Percentiles rank a stretch among this genome's conserved stretches.
These are phyloP conservation scores for Alectoris magna DNA, from an alignment of 2,797 vertebrate species.

Conservation along the genomic window DNA sequence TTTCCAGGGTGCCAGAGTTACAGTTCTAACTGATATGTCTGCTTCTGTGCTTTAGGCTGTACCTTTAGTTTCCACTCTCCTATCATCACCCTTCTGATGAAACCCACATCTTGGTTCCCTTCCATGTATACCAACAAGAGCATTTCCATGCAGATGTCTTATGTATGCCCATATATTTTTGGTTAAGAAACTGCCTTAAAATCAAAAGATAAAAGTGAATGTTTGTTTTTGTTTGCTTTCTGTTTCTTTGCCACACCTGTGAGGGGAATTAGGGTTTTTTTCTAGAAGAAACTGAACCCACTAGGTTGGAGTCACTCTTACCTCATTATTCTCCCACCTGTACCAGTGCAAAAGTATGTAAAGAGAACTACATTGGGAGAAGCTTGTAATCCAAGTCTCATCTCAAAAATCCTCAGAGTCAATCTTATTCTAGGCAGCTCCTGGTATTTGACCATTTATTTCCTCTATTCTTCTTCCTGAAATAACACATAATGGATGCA, in stretches of 20 bases:
- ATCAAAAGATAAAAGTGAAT: neutral
- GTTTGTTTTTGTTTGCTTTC: neutral
- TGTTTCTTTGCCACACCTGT: neutral
- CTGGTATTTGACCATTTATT: conserved; percentile 51
- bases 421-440: conserved; percentile 4
- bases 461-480: conserved; percentile 55
- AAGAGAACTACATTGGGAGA: conserved; percentile 30
- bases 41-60: fast-evolving
- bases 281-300: neutral
- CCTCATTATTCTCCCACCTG: conserved; percentile 6
- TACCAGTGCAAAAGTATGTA: neutral
- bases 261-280: conserved; percentile 21
- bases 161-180: neutral
- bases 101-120: neutral
- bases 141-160: neutral
- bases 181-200: neutral
- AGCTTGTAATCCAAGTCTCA: conserved; percentile 43
- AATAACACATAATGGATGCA: conserved; percentile 65
- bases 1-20: neutral
- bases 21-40: neutral
- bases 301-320: neutral
- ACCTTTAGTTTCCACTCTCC: neutral
- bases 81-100: neutral
- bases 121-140: neutral
- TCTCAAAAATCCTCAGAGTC: conserved; percentile 34